Percentiles rank a stretch among this genome's conserved stretches.
These are phyloP conservation scores for Ptychochromis oligacanthus DNA, from an alignment of 2,113 vertebrate species.

Conservation along the genomic window DNA sequence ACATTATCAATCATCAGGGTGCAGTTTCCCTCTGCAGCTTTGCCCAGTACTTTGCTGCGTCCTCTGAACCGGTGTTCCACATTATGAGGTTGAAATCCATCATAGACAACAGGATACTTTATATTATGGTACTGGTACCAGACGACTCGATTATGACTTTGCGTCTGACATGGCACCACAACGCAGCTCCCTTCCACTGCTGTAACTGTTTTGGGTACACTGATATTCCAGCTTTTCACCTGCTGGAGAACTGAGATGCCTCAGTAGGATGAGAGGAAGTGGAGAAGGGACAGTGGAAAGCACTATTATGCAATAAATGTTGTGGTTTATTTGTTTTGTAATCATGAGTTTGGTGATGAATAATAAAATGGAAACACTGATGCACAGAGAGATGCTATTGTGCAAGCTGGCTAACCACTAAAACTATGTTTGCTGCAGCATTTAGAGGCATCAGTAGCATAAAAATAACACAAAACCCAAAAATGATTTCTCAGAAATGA, in stretches of 20 bases:
- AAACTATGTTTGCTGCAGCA: background rate
- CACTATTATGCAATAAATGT: background rate
- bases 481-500: background rate
- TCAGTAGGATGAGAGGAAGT: background rate
- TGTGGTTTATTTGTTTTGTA: background rate
- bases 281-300: background rate
- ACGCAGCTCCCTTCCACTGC: slow-evolving; percentile 62
- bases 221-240: slow-evolving; percentile 15
- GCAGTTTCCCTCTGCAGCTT: slow-evolving; percentile 46
- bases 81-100: rapidly evolving
- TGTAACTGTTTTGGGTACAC: slow-evolving; percentile 17
- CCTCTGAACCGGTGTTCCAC: slow-evolving; percentile 38
- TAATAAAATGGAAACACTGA: background rate
- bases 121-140: slow-evolving; percentile 50
- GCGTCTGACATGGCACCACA: slow-evolving; percentile 54
- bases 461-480: background rate
- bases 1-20: slow-evolving; percentile 41
- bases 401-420: background rate
- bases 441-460: background rate
- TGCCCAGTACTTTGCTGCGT: slow-evolving; percentile 48
- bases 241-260: slow-evolving; percentile 9
- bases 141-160: background rate
- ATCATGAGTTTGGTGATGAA: background rate
- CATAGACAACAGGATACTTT: slow-evolving; percentile 46
- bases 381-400: background rate